Conservation (phyloP, 2,888 invertebrate genomes). For the Polietes domitor region DNA sequence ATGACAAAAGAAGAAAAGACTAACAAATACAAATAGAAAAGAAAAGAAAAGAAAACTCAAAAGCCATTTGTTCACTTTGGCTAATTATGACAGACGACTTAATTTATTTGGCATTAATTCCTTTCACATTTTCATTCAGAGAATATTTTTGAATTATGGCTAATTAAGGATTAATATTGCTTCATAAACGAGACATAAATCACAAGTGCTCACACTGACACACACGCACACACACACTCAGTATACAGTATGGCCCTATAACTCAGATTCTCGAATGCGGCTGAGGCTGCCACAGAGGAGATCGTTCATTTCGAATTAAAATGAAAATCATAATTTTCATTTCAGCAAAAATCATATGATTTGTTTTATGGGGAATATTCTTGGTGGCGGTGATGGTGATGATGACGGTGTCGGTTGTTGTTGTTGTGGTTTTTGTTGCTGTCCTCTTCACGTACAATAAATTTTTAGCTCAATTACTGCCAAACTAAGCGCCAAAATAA, state of each 20-base stretch:
- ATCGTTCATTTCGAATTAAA: not conserved
- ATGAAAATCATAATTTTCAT: slow-evolving; percentile 29
- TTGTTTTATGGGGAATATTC: not conserved
- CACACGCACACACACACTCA: not conserved
- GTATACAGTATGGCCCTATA: not conserved
- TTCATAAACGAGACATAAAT: slow-evolving; percentile 65
- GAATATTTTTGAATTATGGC: slow-evolving; percentile 61
- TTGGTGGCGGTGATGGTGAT: too few species aligned
- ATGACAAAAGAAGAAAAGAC: not conserved
- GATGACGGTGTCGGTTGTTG: slow-evolving; percentile 28
- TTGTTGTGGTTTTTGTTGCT: slow-evolving; percentile 47
- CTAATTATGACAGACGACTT: slow-evolving; percentile 38
- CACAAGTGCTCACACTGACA: slow-evolving; percentile 22
- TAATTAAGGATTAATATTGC: slow-evolving; percentile 66
- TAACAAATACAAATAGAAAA: not conserved
- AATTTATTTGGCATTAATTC: slow-evolving; percentile 59
- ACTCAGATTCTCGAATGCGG: not conserved
- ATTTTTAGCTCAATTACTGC: slow-evolving; percentile 72
- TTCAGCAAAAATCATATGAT: slow-evolving; percentile 1
- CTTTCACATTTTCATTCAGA: slow-evolving; percentile 41
- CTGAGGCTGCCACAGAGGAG: not conserved
- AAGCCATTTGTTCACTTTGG: not conserved
- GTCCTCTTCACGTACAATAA: slow-evolving; percentile 62
- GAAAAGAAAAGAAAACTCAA: not conserved
- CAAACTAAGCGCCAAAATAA: slow-evolving; percentile 70